These are phyloP conservation scores for Streptopelia turtur DNA, from an alignment of 2,797 vertebrate species.

Conservation along the genomic window DNA sequence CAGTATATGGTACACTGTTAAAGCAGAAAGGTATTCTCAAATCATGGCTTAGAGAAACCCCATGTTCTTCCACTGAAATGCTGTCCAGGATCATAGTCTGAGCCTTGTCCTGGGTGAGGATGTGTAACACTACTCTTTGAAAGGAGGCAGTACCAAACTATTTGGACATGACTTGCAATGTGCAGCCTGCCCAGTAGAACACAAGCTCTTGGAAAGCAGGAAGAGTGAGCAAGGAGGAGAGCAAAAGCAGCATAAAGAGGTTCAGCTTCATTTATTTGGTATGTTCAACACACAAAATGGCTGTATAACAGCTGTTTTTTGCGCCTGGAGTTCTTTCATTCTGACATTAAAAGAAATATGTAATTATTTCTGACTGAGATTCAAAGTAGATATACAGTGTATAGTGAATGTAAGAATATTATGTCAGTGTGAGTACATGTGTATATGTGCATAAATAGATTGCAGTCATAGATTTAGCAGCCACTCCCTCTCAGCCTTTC, in stretches of 20 bases:
- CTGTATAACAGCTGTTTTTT: constrained; percentile 9
- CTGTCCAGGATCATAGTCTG: neutral
- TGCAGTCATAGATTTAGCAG: constrained; percentile 29
- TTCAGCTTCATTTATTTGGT: constrained; percentile 17
- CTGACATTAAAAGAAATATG: constrained; percentile 14
- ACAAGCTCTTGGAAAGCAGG: neutral
- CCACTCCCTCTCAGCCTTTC: neutral
- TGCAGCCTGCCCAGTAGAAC: neutral
- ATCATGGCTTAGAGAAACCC: neutral
- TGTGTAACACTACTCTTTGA: neutral
- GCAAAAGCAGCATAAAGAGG: neutral
- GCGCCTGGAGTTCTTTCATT: constrained; percentile 10
- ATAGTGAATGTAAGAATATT: neutral
- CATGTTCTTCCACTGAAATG: neutral
- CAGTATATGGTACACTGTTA: neutral
- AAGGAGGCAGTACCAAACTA: neutral
- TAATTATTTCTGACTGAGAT: constrained; percentile 32
- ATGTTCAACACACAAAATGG: neutral
- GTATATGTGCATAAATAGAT: neutral
- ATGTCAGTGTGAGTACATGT: neutral
- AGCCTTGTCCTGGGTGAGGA: neutral
- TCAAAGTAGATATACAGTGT: neutral
- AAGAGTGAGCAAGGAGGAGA: neutral
- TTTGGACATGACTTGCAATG: neutral
- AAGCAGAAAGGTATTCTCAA: neutral